Evolutionary conservation across 2,888 invertebrate genomes (phyloP).

Genomic region (Druceiella hillmani): DNA sequence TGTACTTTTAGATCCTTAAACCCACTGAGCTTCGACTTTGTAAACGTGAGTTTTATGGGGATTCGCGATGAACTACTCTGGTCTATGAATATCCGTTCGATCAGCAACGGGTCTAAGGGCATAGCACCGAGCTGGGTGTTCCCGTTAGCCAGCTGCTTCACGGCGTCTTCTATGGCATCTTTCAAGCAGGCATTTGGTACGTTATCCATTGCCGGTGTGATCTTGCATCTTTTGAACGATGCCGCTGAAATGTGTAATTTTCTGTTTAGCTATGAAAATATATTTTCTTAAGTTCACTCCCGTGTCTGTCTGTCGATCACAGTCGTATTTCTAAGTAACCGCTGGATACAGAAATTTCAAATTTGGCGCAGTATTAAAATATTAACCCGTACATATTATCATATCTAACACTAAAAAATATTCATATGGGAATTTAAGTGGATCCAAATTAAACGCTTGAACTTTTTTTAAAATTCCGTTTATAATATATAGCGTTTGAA

Average conservation of each 20-base stretch:
- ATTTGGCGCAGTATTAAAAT: no score
- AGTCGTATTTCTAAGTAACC: no score
- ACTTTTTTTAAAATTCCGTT: no score
- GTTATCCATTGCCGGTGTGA: slow-evolving; percentile 22
- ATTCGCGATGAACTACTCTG: slow-evolving; percentile 8
- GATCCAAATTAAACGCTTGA: no score
- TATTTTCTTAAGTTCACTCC: no score
- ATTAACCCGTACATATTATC: no score
- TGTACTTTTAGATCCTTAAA: slow-evolving; percentile 7
- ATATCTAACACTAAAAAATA: no score
- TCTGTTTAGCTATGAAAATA: no score
- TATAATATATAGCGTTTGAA: no score
- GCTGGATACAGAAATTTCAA: no score
- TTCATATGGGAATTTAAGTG: no score
- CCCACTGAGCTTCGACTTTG: slow-evolving; percentile 13
- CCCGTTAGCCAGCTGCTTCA: slow-evolving; percentile 22
- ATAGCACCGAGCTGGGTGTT: slow-evolving; percentile 15
- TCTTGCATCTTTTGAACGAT: slow-evolving; percentile 26
- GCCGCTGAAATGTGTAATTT: slow-evolving; percentile 25
- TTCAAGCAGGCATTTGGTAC: slow-evolving; percentile 27
- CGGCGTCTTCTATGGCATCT: slow-evolving; percentile 22
- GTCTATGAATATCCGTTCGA: slow-evolving; percentile 2
- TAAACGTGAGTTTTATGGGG: slow-evolving; percentile 13
- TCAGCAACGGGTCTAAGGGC: slow-evolving; percentile 15
- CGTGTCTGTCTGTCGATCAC: no score